phyloP scores from a whole-genome alignment of 2,113 vertebrate species.

The Gymnarchus niloticus region DNA sequence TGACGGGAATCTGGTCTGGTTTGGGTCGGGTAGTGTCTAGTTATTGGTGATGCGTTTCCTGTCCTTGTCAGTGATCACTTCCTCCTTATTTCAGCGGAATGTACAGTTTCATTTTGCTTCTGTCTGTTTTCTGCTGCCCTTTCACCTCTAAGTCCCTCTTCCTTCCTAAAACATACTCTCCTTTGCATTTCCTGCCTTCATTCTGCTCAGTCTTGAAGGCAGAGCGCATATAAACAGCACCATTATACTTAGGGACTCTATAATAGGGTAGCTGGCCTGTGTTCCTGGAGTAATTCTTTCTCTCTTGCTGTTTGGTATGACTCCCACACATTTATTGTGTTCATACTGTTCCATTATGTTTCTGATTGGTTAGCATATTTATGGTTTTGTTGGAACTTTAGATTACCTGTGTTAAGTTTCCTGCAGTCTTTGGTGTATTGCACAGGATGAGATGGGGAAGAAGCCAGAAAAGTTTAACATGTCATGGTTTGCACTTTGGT shows the following conservation, averaged over 20 bases:
- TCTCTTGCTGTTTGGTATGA: neutral
- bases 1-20: neutral
- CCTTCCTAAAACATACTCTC: conserved; percentile 17
- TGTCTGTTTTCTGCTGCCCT: conserved; percentile 8
- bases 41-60: neutral
- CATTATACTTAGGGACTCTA: conserved; percentile 95
- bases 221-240: conserved; percentile 86
- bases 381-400: neutral
- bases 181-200: conserved; percentile 15
- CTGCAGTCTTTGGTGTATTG: neutral
- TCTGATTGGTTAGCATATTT: neutral
- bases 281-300: conserved; percentile 24
- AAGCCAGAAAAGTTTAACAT: neutral
- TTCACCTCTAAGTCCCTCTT: neutral
- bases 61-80: neutral
- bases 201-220: conserved; percentile 51
- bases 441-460: neutral
- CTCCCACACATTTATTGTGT: conserved; percentile 24
- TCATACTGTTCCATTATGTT: neutral
- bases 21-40: no score
- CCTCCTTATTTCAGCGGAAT: neutral
- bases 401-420: neutral
- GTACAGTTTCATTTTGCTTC: conserved; percentile 16
- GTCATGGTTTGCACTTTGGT: neutral
- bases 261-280: conserved; percentile 83